These are phyloP conservation scores for Stegodyphus mimosarum DNA, from an alignment of 1,140 invertebrate species.

Conservation along the genomic window DNA sequence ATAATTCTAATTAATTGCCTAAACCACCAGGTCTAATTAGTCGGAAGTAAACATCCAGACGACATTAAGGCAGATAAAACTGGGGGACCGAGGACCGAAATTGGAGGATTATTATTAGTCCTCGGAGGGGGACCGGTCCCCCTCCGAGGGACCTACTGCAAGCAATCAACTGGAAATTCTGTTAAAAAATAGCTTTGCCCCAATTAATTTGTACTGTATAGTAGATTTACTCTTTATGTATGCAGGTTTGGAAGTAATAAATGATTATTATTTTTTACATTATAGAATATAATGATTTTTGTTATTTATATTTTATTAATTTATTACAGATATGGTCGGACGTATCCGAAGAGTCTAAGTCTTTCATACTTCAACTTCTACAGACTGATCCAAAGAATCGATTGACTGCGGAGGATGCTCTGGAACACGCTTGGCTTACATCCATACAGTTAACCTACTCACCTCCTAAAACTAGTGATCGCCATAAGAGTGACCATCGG, in stretches of 20 bases:
- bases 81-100: too few species aligned
- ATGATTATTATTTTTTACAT: background rate
- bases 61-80: too few species aligned
- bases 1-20: too few species aligned
- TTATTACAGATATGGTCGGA: conserved; percentile 15
- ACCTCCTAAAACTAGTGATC: background rate
- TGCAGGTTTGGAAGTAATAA: background rate
- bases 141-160: too few species aligned
- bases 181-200: too few species aligned
- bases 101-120: too few species aligned
- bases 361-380: conserved; percentile 9
- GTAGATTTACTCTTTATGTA: background rate
- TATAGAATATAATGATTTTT: background rate
- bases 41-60: too few species aligned
- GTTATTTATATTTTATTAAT: background rate
- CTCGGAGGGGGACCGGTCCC: too few species aligned
- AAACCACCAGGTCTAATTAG: too few species aligned
- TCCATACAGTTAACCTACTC: background rate
- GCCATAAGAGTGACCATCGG: background rate
- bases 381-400: conserved; percentile 11
- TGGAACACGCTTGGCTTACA: conserved; percentile 17
- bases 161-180: too few species aligned
- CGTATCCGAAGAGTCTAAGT: conserved; percentile 17
- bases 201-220: too few species aligned
- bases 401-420: background rate